A percentile compares a stretch with the other conserved stretches of the same genome.
These are phyloP conservation scores for Cheilosia variabilis DNA, from an alignment of 2,888 invertebrate genomes.

Conservation along the genomic window DNA sequence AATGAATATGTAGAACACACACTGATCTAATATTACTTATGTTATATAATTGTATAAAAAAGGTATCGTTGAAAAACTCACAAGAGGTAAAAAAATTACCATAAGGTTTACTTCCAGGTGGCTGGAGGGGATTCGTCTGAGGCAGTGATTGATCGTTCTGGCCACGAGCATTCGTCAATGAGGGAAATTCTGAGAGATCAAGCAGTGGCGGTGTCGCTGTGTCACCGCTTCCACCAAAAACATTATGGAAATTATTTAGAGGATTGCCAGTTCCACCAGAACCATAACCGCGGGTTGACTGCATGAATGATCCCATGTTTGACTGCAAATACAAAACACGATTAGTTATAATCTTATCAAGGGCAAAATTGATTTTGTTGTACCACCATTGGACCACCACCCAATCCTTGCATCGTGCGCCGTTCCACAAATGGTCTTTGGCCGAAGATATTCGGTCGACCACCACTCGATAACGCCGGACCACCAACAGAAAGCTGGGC, in stretches of 20 bases:
- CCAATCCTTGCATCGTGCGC: constrained; percentile 86
- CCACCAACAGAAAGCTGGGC: constrained; percentile 85
- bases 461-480: constrained; percentile 85
- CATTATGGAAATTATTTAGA: constrained; percentile 91
- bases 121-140: constrained; percentile 92
- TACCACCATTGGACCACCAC: constrained; percentile 83
- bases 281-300: constrained; percentile 87
- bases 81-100: constrained; percentile 86
- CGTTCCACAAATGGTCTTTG: constrained; percentile 92
- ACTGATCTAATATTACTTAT: constrained; percentile 48
- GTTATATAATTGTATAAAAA: constrained; percentile 72
- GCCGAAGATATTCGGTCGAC: constrained; percentile 88
- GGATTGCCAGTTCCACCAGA: constrained; percentile 85
- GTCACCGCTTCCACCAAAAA: constrained; percentile 91
- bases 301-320: constrained; percentile 87
- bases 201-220: constrained; percentile 93
- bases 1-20: constrained; percentile 23
- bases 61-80: constrained; percentile 82
- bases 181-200: constrained; percentile 96
- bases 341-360: constrained; percentile 21
- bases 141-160: constrained; percentile 91
- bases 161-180: constrained; percentile 92
- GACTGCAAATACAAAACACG: constrained; percentile 82
- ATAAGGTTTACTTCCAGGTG: constrained; percentile 96
- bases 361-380: constrained; percentile 18